Base-by-base conservation (phyloP, 23 tunicate genomes). In the Trididemnum nubilum region DNA sequence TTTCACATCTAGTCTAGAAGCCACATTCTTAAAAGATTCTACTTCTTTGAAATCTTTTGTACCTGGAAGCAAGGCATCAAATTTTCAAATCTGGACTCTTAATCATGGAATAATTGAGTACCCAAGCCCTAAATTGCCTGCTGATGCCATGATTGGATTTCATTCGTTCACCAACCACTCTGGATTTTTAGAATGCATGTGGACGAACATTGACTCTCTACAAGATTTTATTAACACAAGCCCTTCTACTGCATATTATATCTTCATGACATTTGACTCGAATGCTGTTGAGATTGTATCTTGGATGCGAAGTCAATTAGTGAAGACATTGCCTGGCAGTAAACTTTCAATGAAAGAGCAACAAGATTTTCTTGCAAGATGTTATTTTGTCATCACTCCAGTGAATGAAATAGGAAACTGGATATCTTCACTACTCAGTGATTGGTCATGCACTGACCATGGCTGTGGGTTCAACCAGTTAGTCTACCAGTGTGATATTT, bases 361-460 rank as follows among this genome's bases (percentile, higher is more conserved):
- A 65, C 26, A 76, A 36, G 35, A 33, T 52, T 85, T 85, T 77
- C 39, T 77, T 0, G 50, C 28, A 1, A 32, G 33, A 9, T 65
- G 70, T 27, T 77, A 27, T 66, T 85, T 85, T 85, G 89, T 78
- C 28, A 44, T 85, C 4, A 77, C 83, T 0, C 78, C 83, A 1
- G 79, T 85, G 0, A 12, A 24, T 77, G 71, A 78, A 34, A 60
- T 85, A 2, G 79, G 79, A 2, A 85, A 85, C 33, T 85, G 89
- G 89, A 65, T 85, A 1, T 23, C 83, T 2, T 30, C 83, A 3
- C 7, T 85, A 30, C 63, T 85, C 18, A 49, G 33, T 32, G 83
- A 77, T 49, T 85, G 89, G 89, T 65, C 89, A n/a, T 85, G 89
- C 59, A 24, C n/a, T 21, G 89, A 66, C 24, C 89, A 85, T 67